Conservation (phyloP, 1,140 invertebrate genomes). For the Tetramorium alpestre region DNA sequence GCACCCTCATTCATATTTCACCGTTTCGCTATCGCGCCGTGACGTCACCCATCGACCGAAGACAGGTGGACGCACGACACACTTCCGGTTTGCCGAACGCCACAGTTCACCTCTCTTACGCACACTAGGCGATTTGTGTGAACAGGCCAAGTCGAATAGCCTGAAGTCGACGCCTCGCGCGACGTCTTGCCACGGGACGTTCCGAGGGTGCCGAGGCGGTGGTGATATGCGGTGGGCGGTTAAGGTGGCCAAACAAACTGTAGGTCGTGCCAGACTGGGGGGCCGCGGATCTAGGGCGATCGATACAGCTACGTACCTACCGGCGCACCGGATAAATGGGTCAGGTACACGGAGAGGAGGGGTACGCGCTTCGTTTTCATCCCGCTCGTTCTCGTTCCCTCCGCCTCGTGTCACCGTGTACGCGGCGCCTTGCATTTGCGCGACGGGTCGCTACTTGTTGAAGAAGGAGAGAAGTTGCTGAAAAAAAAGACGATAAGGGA, state of each 20-base stretch:
- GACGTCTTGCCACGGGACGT: neutral
- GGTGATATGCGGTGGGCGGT: conserved; percentile 63
- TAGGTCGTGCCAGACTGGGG: conserved; percentile 83
- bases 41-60: conserved; percentile 33
- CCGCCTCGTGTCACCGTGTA: neutral
- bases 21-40: conserved; percentile 36
- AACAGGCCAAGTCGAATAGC: neutral
- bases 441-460: conserved; percentile 77
- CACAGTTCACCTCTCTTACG: neutral
- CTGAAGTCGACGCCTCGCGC: neutral
- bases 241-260: conserved; percentile 78
- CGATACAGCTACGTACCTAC: conserved; percentile 84
- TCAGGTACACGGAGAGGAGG: conserved; percentile 79
- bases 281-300: conserved; percentile 84
- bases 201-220: neutral
- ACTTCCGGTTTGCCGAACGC: conserved; percentile 9
- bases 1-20: conserved; percentile 45
- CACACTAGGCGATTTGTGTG: neutral
- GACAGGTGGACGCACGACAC: conserved; percentile 11
- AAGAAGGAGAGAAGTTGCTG: conserved; percentile 48
- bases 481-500: neutral
- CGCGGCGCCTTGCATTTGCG: conserved; percentile 30
- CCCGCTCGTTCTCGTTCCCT: conserved; percentile 59
- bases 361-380: conserved; percentile 73
- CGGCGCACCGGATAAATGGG: conserved; percentile 79